These are phyloP conservation scores for Trissolcus japonicus DNA, from an alignment of 2,888 invertebrate species.

Conservation along the genomic window DNA sequence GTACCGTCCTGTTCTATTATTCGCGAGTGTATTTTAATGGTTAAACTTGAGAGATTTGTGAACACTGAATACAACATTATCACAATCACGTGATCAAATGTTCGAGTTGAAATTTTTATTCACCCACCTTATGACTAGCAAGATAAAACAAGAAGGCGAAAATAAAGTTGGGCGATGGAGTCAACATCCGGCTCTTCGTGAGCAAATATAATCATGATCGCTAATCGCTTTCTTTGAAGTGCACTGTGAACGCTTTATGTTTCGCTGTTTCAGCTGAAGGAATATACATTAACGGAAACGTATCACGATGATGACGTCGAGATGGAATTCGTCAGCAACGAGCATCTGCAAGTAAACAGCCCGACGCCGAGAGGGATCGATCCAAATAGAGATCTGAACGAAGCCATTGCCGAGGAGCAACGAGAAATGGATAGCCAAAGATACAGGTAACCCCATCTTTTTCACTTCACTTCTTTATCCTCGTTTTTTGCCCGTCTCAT, in stretches of 20 bases:
- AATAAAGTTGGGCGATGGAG: neutral
- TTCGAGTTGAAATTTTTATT: too few species aligned
- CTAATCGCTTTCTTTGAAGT: too few species aligned
- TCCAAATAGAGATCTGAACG: slow-evolving; percentile 84
- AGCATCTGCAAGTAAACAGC: slow-evolving; percentile 67
- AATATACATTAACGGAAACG: slow-evolving; percentile 91
- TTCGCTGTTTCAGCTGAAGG: slow-evolving; percentile 81
- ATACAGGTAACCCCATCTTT: slow-evolving; percentile 70
- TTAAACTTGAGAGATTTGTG: slow-evolving; percentile 39
- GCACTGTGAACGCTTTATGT: too few species aligned
- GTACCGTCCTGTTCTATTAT: slow-evolving; percentile 30
- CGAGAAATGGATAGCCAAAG: slow-evolving; percentile 79
- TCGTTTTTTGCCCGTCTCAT: slow-evolving; percentile 21
- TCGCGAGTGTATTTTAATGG: slow-evolving; percentile 39
- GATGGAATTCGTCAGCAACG: slow-evolving; percentile 74
- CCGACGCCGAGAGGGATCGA: slow-evolving; percentile 79
- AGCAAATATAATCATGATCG: too few species aligned
- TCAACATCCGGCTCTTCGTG: neutral
- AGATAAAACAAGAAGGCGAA: neutral
- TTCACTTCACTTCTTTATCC: slow-evolving; percentile 35
- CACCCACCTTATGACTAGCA: too few species aligned
- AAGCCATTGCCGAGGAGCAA: slow-evolving; percentile 88
- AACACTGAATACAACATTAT: slow-evolving; percentile 28
- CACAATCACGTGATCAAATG: slow-evolving; percentile 15
- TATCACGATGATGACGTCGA: slow-evolving; percentile 88